Conservation (phyloP, 1,140 invertebrate species). For the Brachionus paranguensis region DNA sequence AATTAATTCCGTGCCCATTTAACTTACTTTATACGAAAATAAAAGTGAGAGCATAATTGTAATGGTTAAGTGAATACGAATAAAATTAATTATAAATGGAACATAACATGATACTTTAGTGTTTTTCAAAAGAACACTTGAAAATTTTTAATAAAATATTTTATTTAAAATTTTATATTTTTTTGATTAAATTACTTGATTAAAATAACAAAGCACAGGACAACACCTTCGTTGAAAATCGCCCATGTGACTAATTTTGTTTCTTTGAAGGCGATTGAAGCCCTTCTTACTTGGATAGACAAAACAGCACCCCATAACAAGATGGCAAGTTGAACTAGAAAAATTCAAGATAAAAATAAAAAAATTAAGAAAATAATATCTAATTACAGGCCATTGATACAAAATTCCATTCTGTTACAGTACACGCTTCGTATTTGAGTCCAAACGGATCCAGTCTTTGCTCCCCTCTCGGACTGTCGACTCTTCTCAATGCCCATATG, state of each 20-base stretch:
- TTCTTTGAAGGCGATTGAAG: slow-evolving; percentile 39
- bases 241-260: slow-evolving; percentile 38
- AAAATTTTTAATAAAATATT: neutral
- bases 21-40: slow-evolving; percentile 35
- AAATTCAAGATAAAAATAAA: neutral
- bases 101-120: slow-evolving; percentile 37
- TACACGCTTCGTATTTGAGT: slow-evolving; percentile 31
- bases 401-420: slow-evolving; percentile 35
- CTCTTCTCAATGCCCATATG: neutral
- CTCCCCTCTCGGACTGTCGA: slow-evolving; percentile 4
- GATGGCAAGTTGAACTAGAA: slow-evolving; percentile 11
- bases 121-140: slow-evolving; percentile 30
- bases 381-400: slow-evolving; percentile 36
- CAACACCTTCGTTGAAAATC: slow-evolving; percentile 32
- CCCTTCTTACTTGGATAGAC: slow-evolving; percentile 36
- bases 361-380: neutral
- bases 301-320: slow-evolving; percentile 35
- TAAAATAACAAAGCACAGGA: slow-evolving; percentile 25
- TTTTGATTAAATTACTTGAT: slow-evolving; percentile 20
- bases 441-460: neutral
- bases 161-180: neutral
- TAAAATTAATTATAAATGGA: slow-evolving; percentile 32
- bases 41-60: slow-evolving; percentile 31
- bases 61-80: slow-evolving; percentile 38
- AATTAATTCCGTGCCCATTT: neutral